Base-by-base conservation (phyloP, 2,113 vertebrate genomes). In the Neopipo cinnamomea region DNA sequence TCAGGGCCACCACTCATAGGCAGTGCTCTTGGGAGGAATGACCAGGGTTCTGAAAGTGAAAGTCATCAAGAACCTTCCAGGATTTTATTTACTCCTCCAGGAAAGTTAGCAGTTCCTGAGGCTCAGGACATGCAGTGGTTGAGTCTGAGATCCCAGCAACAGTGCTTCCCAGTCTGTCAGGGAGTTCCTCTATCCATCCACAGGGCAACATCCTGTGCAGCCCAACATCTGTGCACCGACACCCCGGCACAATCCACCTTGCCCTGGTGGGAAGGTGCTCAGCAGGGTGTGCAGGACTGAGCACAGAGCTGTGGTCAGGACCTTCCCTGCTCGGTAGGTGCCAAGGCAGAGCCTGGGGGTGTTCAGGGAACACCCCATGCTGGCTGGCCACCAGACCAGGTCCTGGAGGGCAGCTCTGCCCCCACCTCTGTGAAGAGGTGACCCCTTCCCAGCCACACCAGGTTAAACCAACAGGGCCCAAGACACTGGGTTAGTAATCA, bases 251-350 rank as follows among this genome's bases (percentile, higher is more conserved):
- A 15, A 70, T 16, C 14, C 1, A 0, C 56, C 15, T 22, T 46
- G 44, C 10, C 52, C 24, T 0, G 0, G 12, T 3, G 50, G 65
- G 41, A 47, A 50, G 16, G 12, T 14, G 53, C 8, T 17, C 50
- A 52, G 49, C 44, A 5, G 23, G 30, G 24, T 0, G 0, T 0
- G 1, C 20, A 21, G 42, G 28, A 46, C 39, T 46, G 52, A 67
- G 39, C 37, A 46, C 46, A 25, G 25, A 16, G 23, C 41, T 46
- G 46, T 41, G 47, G 17, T 55, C 63, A 42, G 41, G 22, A 28
- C 31, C 22, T 24, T 20, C 16, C 30, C 14, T 18, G 46, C 62
- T 47, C 12, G 2, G 8, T 14, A n/a, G 66, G 23, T 5, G 7
- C 28, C 0, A 1, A 68, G 66, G 62, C 30, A 62, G 47, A 68